Percentiles rank a stretch among this genome's conserved stretches.
Evolutionary conservation across 2,113 vertebrate species (phyloP).

Genomic region (Anhinga rufa): DNA sequence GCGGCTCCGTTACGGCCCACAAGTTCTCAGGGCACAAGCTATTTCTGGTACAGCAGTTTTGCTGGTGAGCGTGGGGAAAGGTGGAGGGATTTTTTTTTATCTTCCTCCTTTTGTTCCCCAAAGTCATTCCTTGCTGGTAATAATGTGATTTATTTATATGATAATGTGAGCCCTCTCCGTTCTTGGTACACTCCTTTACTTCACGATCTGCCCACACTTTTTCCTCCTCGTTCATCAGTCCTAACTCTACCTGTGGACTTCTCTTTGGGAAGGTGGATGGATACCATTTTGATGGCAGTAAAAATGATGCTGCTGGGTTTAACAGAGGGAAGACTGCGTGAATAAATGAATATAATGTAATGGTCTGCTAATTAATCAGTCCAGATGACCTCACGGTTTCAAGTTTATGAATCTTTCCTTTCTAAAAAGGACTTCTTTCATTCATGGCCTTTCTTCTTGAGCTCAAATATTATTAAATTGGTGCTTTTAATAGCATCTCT

Average conservation of each 20-base stretch:
- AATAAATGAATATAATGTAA: neutral
- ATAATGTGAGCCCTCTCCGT: neutral
- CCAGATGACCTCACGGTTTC: neutral
- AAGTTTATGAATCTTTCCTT: neutral
- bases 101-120: neutral
- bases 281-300: neutral
- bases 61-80: neutral
- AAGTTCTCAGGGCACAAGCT: neutral
- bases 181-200: neutral
- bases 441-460: neutral
- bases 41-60: neutral
- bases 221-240: neutral
- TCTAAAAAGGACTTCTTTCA: neutral
- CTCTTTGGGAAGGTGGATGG: neutral
- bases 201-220: rapidly evolving
- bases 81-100: neutral
- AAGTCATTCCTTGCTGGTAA: neutral
- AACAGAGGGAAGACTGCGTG: neutral
- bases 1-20: rapidly evolving
- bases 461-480: neutral
- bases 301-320: neutral
- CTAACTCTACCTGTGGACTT: neutral
- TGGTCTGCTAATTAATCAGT: neutral
- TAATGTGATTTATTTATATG: neutral
- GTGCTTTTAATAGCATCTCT: neutral